Percentiles rank a stretch among this genome's conserved stretches.
phyloP scores from a whole-genome alignment of 2,113 vertebrate species.

The pig (Sus scrofa) region DNA sequence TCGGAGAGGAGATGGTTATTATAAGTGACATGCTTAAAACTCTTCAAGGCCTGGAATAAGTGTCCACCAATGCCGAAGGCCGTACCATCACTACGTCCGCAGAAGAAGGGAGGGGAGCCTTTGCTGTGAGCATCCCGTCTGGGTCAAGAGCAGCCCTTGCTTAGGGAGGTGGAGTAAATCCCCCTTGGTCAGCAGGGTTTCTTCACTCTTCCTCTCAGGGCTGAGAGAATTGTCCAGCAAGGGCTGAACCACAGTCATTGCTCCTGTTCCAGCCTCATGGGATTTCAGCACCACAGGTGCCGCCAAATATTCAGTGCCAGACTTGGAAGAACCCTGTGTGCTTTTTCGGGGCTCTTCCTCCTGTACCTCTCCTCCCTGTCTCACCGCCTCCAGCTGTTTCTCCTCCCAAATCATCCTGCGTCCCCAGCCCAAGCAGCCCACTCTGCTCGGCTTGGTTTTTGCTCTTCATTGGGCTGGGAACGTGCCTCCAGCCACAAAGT shows the following conservation, averaged over 20 bases:
- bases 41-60: not conserved
- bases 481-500: not conserved
- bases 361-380: accelerated
- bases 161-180: not conserved
- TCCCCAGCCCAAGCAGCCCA: not conserved
- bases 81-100: not conserved
- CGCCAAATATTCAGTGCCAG: not conserved
- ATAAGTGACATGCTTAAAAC: not conserved
- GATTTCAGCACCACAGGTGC: not conserved
- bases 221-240: not conserved
- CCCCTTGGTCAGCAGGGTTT: too few species aligned
- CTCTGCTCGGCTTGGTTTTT: not conserved
- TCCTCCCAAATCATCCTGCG: too few species aligned
- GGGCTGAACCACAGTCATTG: too few species aligned
- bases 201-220: not conserved
- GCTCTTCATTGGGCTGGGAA: accelerated
- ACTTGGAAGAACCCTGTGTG: not conserved
- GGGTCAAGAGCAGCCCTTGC: not conserved
- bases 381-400: too few species aligned
- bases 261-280: not conserved
- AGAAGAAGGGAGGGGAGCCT: not conserved
- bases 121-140: not conserved
- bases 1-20: not conserved
- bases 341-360: accelerated
- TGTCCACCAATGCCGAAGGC: not conserved